phyloP scores from a whole-genome alignment of 2,888 invertebrate species.

The Tenthredo notha region DNA sequence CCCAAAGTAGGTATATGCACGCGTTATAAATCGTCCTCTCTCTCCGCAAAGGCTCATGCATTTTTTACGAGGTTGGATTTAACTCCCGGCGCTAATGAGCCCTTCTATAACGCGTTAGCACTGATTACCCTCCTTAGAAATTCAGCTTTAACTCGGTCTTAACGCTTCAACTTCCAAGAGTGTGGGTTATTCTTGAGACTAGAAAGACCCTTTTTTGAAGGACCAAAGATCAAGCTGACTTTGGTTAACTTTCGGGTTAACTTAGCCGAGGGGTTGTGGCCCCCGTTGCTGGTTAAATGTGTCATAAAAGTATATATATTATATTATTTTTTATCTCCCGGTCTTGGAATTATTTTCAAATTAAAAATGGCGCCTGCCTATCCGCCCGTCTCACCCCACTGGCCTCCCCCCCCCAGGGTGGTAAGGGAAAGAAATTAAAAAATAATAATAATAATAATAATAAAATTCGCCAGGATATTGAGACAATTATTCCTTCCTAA shows the following conservation, averaged over 20 bases:
- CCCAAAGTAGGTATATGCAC: constrained; percentile 26
- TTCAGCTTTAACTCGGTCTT: constrained; percentile 48
- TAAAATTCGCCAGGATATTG: constrained; percentile 1
- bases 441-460: background rate
- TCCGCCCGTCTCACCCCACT: no score
- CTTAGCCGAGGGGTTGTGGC: background rate
- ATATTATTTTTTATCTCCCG: background rate
- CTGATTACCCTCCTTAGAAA: constrained; percentile 52
- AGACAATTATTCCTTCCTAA: constrained; percentile 39
- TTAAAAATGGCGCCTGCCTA: constrained; percentile 18
- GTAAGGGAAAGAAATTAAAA: background rate
- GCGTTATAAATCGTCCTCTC: constrained; percentile 43
- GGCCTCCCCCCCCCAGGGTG: background rate
- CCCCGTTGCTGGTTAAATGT: constrained; percentile 13
- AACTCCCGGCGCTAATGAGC: constrained; percentile 51
- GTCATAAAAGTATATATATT: constrained; percentile 23
- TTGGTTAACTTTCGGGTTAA: constrained; percentile 33
- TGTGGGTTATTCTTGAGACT: background rate
- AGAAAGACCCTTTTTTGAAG: constrained; percentile 38
- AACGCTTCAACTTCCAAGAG: constrained; percentile 47
- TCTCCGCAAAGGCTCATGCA: constrained; percentile 42
- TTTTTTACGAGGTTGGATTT: constrained; percentile 52
- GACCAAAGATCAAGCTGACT: constrained; percentile 48
- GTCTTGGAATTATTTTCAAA: constrained; percentile 41
- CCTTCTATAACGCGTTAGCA: constrained; percentile 51